phyloP scores from a whole-genome alignment of 2,113 vertebrate species.

The Tringa solitaria region DNA sequence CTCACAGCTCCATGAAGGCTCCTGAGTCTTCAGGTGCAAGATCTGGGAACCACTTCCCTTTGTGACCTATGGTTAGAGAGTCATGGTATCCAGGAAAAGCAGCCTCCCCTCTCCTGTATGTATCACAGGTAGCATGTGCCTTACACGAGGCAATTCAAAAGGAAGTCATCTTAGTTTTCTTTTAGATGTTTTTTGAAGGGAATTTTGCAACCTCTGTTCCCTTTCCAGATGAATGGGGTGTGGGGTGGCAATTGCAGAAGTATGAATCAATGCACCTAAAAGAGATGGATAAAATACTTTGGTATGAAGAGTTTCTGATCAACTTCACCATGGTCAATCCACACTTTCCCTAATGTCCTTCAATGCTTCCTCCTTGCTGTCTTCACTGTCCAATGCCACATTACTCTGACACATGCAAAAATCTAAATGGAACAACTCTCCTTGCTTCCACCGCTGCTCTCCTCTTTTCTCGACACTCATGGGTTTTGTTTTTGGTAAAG shows the following conservation, averaged over 20 bases:
- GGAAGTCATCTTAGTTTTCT: not conserved
- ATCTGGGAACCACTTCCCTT: not conserved
- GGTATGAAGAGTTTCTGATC: not conserved
- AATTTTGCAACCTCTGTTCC: not conserved
- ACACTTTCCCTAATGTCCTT: not conserved
- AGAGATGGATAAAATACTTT: not conserved
- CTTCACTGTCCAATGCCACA: not conserved
- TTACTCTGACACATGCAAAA: not conserved
- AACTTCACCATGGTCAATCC: not conserved
- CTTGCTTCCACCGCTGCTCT: not conserved
- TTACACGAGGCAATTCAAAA: accelerated
- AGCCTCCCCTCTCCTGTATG: not conserved
- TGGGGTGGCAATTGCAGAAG: not conserved
- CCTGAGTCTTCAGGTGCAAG: not conserved
- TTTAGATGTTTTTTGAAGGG: not conserved
- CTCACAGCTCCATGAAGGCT: not conserved
- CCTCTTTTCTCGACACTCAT: not conserved
- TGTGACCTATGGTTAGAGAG: not conserved
- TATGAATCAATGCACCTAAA: not conserved
- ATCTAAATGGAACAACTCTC: not conserved
- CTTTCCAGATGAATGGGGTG: not conserved
- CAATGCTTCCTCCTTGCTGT: not conserved
- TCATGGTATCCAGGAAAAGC: not conserved
- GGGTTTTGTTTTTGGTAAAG: not conserved
- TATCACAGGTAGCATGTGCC: not conserved